Evolutionary conservation across 1,140 invertebrate genomes (phyloP).

Genomic region (Drosophila mauritiana): DNA sequence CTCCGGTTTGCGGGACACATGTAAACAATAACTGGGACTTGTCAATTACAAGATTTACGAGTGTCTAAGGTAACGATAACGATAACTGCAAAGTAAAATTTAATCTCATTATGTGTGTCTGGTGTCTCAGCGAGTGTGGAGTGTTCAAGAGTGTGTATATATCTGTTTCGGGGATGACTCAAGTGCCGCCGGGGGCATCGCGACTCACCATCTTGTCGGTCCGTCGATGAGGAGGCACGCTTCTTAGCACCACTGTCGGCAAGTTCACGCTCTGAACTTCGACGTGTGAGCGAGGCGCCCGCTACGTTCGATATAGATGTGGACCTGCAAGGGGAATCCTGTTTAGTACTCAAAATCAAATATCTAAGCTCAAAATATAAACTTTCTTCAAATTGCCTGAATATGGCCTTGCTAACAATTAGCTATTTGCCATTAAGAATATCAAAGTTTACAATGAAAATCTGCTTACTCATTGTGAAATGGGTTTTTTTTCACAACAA

Average conservation of each 20-base stretch:
- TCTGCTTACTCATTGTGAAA: neutral
- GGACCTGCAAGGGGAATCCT: conserved; percentile 86
- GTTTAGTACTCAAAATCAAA: neutral
- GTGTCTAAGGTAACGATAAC: conserved; percentile 60
- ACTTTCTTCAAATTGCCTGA: too few relatives aligned
- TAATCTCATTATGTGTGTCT: conserved; percentile 60
- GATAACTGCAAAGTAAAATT: conserved; percentile 80
- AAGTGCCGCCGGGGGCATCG: neutral
- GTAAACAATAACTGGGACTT: conserved; percentile 42
- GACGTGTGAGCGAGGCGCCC: conserved; percentile 90
- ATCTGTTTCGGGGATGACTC: conserved; percentile 23
- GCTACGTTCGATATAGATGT: conserved; percentile 94
- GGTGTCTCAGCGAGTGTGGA: conserved; percentile 39
- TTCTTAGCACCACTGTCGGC: conserved; percentile 92
- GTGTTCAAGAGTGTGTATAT: conserved; percentile 28
- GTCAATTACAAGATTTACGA: conserved; percentile 40
- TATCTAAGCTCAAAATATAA: too few relatives aligned
- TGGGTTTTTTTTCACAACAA: neutral
- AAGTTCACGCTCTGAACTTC: conserved; percentile 92
- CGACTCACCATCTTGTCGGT: conserved; percentile 89
- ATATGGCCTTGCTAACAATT: too few relatives aligned
- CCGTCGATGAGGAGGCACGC: conserved; percentile 90
- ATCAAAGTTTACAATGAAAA: neutral
- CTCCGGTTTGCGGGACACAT: conserved; percentile 29
- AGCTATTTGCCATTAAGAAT: too few relatives aligned